Conservation (phyloP, 2,113 vertebrate species). For the Diglossa brunneiventris region DNA sequence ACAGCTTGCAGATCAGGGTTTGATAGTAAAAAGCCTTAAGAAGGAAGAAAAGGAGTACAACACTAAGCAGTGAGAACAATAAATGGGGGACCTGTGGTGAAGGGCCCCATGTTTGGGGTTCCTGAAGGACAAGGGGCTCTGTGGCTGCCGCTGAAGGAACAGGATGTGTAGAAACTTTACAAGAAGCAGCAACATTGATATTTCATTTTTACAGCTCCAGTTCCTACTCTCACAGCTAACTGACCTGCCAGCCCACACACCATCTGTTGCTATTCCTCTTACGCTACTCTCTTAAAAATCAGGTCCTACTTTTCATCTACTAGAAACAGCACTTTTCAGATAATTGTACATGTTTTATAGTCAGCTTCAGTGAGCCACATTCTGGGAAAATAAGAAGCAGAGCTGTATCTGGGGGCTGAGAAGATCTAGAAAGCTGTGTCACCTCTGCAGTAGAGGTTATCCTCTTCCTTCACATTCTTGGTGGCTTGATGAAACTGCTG, state of each 20-base stretch:
- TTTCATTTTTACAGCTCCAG: not conserved
- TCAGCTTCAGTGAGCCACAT: not conserved
- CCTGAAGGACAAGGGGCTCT: not conserved
- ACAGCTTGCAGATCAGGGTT: not conserved
- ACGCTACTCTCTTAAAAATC: not conserved
- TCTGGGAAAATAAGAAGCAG: not conserved
- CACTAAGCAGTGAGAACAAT: fast-evolving
- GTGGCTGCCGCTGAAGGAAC: not conserved
- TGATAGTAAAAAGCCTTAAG: not conserved
- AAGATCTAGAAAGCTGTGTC: not conserved
- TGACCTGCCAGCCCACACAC: slow-evolving; percentile 14
- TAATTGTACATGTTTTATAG: not conserved
- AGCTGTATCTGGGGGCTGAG: not conserved
- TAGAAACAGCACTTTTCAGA: not conserved
- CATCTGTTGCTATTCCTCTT: slow-evolving; percentile 2
- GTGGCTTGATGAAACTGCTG: not conserved
- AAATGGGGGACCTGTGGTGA: not conserved
- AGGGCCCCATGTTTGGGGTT: not conserved
- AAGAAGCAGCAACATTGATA: not conserved
- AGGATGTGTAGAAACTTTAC: not conserved
- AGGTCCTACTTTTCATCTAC: not conserved
- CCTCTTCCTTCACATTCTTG: not conserved
- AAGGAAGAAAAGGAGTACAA: not conserved
- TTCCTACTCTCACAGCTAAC: not conserved
- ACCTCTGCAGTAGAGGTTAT: not conserved